A percentile compares a stretch with the other conserved stretches of the same genome.
These are phyloP conservation scores for Pachycephus smyrnensis DNA, from an alignment of 2,888 invertebrate genomes.

Conservation along the genomic window DNA sequence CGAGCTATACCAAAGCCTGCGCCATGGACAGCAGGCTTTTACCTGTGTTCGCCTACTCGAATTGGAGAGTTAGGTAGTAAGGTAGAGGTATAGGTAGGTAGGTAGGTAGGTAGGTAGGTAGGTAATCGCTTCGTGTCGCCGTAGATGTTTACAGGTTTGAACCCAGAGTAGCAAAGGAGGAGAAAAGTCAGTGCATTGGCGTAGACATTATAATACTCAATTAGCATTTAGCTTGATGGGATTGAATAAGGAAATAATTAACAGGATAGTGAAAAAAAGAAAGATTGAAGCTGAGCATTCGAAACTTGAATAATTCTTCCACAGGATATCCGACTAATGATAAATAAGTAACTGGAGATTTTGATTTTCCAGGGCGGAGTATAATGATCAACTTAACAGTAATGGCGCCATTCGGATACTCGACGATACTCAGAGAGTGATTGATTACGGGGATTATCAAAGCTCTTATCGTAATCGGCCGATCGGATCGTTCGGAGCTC, in stretches of 20 bases:
- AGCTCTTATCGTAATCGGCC: neutral
- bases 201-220: neutral
- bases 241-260: neutral
- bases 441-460: neutral
- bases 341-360: neutral
- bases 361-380: neutral
- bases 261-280: neutral
- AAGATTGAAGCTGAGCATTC: neutral
- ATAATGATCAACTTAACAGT: neutral
- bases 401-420: neutral
- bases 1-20: neutral
- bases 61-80: neutral
- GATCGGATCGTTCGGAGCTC: neutral
- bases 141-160: conserved; percentile 47
- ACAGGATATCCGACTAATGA: neutral
- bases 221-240: neutral
- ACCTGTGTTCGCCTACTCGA: conserved; percentile 4
- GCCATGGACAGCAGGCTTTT: neutral
- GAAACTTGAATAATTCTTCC: neutral
- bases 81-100: conserved; percentile 18
- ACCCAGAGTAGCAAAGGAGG: conserved; percentile 30
- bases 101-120: conserved; percentile 27
- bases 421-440: neutral
- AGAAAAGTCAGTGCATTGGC: conserved; percentile 34
- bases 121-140: conserved; percentile 46